Evolutionary conservation across 2,113 vertebrate genomes (phyloP).

Genomic region (Bambusicola thoracicus): DNA sequence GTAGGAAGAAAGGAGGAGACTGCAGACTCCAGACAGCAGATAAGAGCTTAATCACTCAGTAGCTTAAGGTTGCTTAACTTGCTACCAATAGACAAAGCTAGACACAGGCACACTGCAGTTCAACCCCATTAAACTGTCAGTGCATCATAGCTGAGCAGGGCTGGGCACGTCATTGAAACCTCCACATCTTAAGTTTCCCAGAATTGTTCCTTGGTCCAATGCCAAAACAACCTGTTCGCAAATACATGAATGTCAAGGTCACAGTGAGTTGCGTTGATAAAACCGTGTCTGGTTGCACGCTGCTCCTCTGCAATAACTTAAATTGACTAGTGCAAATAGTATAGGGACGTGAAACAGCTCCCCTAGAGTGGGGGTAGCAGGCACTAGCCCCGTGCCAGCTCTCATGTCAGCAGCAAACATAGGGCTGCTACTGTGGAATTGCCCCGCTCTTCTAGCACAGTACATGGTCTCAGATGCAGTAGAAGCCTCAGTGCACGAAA

Average conservation of each 20-base stretch:
- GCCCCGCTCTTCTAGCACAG: accelerated
- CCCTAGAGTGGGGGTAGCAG: not conserved
- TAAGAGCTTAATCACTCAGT: conserved; percentile 26
- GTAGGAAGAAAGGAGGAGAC: not conserved
- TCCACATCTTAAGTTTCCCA: not conserved
- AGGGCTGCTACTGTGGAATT: not conserved
- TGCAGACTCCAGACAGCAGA: conserved; percentile 6
- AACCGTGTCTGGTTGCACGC: accelerated
- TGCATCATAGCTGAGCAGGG: not conserved
- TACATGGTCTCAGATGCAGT: not conserved
- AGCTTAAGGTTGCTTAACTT: conserved; percentile 51
- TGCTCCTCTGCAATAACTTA: not conserved
- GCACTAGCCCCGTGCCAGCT: not conserved
- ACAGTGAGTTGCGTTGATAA: not conserved
- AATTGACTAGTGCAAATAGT: not conserved
- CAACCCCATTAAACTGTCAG: not conserved
- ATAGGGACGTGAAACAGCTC: not conserved
- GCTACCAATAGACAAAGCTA: not conserved
- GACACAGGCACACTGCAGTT: accelerated
- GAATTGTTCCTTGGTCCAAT: not conserved
- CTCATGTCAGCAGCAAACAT: not conserved
- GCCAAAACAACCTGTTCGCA: not conserved
- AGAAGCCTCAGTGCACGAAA: not conserved
- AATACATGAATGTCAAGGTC: not conserved
- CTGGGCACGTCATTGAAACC: not conserved